Evolutionary conservation across 92 coral and sea anemone genomes (phyloP), one percentile per base, ranked within the genome.

Genomic region (Muricea muricata): DNA sequence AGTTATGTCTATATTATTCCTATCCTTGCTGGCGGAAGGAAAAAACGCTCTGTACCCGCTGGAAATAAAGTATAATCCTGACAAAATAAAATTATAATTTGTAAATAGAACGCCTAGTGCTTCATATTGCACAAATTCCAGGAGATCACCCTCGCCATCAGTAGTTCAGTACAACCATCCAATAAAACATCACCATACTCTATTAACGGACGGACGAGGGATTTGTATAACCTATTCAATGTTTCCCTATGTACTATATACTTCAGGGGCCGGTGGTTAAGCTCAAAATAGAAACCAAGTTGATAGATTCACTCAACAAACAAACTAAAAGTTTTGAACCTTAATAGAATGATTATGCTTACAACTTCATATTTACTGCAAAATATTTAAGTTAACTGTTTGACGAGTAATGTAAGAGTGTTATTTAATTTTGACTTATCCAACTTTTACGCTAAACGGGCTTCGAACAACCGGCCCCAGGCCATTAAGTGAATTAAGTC

Each of bases 41-140:
- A 85, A 60, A 75, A 85, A 24, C 85, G 52, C 21, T 85, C 81
- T 15, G 89, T 85, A 39, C 86, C 65, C 15, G 57, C 48, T 10
- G 66, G 48, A 35, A 85, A 24, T 23, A 78, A 28, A 60, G 89
- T 56, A 65, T 75, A 78, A 37, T 63, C 48, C 1, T 47, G 57
- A 40, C 32, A 41, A 40, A 39, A 84, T 18, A 17, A 58, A 25
- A 60, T 7, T 42, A 35, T 10, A 85, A 57, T 34, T 85, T 85
- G 37, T 85, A 85, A 7, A 85, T 29, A 17, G 18, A 6, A 15
- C 85, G 41, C 30, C 89, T 60, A 41, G 67, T 0, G 85, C 79
- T 78, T 91, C 85, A 26, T 85, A 88, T 75, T 85, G 88, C 47
- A 80, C 87, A 80, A 15, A 45, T 9, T 87, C 87, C 14, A 87